Evolutionary conservation across 2,888 invertebrate species (phyloP), one percentile per base, ranked within the genome.

Genomic region (Fabriciana adippe): DNA sequence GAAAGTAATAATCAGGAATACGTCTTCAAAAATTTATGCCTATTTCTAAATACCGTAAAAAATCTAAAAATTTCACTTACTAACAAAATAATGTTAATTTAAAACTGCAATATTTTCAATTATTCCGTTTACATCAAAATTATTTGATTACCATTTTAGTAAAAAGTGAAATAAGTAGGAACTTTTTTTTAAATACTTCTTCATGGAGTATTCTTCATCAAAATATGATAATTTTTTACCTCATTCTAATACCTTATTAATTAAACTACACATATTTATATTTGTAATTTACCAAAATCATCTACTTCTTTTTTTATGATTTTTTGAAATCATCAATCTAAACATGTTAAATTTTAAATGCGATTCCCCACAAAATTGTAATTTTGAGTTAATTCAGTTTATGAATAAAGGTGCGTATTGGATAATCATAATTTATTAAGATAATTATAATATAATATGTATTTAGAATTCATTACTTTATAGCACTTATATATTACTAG

Each of bases 321-420:
- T 48, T 48, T 48, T 48, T 48, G n/a, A 48, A 48, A 15, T 59
- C 47, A 55, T 26, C 55, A 55, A 55, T 55, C 55, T 55, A 55
- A 35, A 21, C 35, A 26, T 55, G 55, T 55, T 35, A 55, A 55
- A 55, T 26, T 55, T 55, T 55, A 55, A 55, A 55, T 55, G 35
- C 55, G n/a, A 26, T 55, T 55, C 15, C 55, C 55, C 55, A 55
- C 55, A 55, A 55, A 55, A 55, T 55, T 55, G 55, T 55, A 26
- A 55, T 55, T 55, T 55, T 55, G 55, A 55, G 55, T 55, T 55
- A 55, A 55, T 55, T 55, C 55, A 21, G 48, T 48, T 48, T 48
- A 48, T 48, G 48, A 48, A 48, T 15, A 48, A 48, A 48, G 48
- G 48, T 48, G n/a, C 15, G 48, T n/a, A n/a, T n/a, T n/a, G n/a